Base-by-base conservation (phyloP, 2,888 invertebrate genomes). In the Escarpia spicata region DNA sequence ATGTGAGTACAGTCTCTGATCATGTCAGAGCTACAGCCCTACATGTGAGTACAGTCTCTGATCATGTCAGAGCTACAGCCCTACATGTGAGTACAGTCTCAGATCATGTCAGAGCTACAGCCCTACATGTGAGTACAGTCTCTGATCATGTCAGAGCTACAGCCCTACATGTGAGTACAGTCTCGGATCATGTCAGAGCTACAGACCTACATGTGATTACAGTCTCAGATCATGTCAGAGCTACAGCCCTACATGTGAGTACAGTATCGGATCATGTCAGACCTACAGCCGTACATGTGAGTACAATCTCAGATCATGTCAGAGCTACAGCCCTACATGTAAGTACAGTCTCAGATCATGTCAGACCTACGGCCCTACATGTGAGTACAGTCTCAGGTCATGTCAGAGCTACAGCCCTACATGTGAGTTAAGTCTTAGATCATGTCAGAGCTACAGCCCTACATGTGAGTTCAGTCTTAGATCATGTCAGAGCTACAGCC, bases 1-100 rank as follows among this genome's bases (percentile, higher is more conserved):
- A 26, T 75, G 75, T 75, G 75, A 75, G 75, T 75, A 75, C 75
- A 75, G 37, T 44, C 91, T 37, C 91, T 12, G 43, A 3, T 44
- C 92, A 43, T 90, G 92, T n/a, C 37, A 90, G 31, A 52, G 0
- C 52, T 75, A 91, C 91, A 91, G 91, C 37, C 15, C 75, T 75
- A n/a, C 75, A 75, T 26, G 19, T n/a, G 19, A 19, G 52, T 52
- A 52, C 52, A 52, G 52, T 9, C 52, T 9, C 52, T 12, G 52
- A 6, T 52, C 52, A 52, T 52, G 52, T 52, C 52, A 52, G 8
- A 52, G 0, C 52, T 26, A 75, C 75, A 75, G 26, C n/a, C 19
- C 75, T 75, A n/a, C 75, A 26, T 75, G 75, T 75, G 75, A 26
- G 75, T 75, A 75, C 75, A 75, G 37, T 44, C 91, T 37, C 91